Percentiles rank a stretch among this genome's conserved stretches.
Evolutionary conservation across 1,140 invertebrate species (phyloP).

Genomic region (Galendromus occidentalis): DNA sequence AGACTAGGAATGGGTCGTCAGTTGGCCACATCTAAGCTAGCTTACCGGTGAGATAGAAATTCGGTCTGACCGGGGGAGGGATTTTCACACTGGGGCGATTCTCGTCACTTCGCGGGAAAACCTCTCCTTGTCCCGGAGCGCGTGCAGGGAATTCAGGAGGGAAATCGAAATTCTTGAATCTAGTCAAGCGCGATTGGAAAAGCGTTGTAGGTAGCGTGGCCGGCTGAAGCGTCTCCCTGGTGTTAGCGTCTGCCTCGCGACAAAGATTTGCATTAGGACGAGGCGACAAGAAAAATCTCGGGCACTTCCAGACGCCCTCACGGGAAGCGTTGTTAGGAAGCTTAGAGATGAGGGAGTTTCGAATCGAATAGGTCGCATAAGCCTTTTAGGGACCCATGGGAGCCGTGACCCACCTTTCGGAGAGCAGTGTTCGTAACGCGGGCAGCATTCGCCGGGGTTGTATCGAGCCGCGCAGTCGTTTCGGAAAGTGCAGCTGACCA

Average conservation of each 20-base stretch:
- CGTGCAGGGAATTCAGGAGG: too few relatives aligned
- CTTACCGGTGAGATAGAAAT: conserved; percentile 1
- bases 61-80: neutral
- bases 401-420: conserved; percentile 21
- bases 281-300: neutral
- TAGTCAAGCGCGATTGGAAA: conserved; percentile 3
- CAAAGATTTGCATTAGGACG: neutral
- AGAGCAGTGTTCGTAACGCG: conserved; percentile 54
- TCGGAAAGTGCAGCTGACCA: conserved; percentile 47
- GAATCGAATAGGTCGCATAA: neutral
- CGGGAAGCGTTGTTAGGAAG: too few relatives aligned
- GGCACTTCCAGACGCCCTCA: too few relatives aligned
- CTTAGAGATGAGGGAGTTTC: too few relatives aligned
- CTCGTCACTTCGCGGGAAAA: too few relatives aligned
- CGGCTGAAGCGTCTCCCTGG: neutral
- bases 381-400: neutral
- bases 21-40: too few relatives aligned
- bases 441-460: conserved; percentile 48
- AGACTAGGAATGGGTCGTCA: too few relatives aligned
- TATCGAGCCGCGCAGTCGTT: conserved; percentile 46
- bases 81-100: neutral
- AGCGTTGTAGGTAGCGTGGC: neutral
- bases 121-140: too few relatives aligned
- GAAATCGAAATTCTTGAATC: neutral
- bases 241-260: neutral